Evolutionary conservation across 2,888 invertebrate genomes (phyloP), one percentile per base, ranked within the genome.

Genomic region (Nasonovia ribisnigri): DNA sequence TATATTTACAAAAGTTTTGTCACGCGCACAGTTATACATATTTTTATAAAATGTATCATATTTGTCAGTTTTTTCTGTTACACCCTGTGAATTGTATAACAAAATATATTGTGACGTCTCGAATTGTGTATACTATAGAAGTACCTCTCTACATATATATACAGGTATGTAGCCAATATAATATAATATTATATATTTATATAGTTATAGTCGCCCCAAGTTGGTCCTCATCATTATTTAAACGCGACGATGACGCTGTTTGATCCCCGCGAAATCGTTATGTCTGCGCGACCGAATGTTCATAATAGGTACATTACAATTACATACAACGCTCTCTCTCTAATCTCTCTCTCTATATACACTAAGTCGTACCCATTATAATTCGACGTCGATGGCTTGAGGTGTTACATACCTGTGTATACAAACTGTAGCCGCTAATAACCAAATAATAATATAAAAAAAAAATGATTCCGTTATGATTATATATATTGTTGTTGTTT

Each of bases 401-500:
- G 36, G 77, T 36, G 77, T 77, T 77, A 77, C 77, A 36, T 8
- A 36, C 77, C 36, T 36, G 36, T 77, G 77, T 77, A 77, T 77
- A 77, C 77, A 77, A 77, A 42, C 20, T 77, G 77, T 77, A 36
- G 77, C 77, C 77, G 6, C 77, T 77, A 77, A 77, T 77, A 77
- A 29, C 42, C 16, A 51, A 89, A 29, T 88, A 57, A 86, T 29
- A 48, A 8, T n/a, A n/a, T n/a, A 60, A 89, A 42, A 13, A 48
- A 89, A 91, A 91, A 91, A 36, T 54, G 84, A 43, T 13, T 91
- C 43, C 54, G 48, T 51, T 29, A 20, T 77, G 77, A 77, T 77
- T 77, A 77, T 77, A 77, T 77, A 77, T 77, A 77, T 77, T 77
- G 77, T 77, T 36, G 77, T 77, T 77, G 20, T 60, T 60, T 60